phyloP scores from a whole-genome alignment of 2,888 invertebrate species.

The Drosophila emarginata region DNA sequence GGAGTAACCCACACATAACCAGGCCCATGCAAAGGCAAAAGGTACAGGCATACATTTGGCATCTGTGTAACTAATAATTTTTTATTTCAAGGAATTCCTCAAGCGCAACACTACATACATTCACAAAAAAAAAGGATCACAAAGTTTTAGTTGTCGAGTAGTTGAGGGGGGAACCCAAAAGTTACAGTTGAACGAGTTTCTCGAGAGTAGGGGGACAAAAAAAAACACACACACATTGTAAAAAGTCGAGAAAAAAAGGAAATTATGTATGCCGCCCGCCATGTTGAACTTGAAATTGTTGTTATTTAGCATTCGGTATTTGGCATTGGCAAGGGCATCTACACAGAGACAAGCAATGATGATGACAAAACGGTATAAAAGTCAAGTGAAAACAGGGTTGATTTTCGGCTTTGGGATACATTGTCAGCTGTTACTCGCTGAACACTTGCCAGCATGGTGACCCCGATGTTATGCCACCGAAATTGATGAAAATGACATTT shows the following conservation, averaged over 20 bases:
- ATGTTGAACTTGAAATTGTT: constrained; percentile 80
- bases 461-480: neutral
- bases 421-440: constrained; percentile 34
- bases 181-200: constrained; percentile 68
- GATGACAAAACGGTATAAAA: constrained; percentile 7
- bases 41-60: constrained; percentile 32
- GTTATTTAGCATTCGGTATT: constrained; percentile 45
- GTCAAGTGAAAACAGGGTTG: constrained; percentile 1
- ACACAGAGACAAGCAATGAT: neutral
- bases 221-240: neutral
- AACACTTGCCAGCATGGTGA: constrained; percentile 2
- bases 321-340: constrained; percentile 80
- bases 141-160: constrained; percentile 60
- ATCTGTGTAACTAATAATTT: constrained; percentile 79
- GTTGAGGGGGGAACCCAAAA: constrained; percentile 51
- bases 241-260: constrained; percentile 34
- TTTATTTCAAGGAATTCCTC: constrained; percentile 61
- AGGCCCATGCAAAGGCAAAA: constrained; percentile 5
- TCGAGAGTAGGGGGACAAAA: constrained; percentile 4
- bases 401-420: constrained; percentile 23
- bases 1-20: constrained; percentile 58
- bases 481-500: too few species aligned
- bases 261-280: constrained; percentile 76
- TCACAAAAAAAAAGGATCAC: constrained; percentile 34
- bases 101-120: constrained; percentile 70